A percentile compares a stretch with the other conserved stretches of the same genome.
Conservation (phyloP, 2,113 vertebrate species). For the Acinonyx jubatus region DNA sequence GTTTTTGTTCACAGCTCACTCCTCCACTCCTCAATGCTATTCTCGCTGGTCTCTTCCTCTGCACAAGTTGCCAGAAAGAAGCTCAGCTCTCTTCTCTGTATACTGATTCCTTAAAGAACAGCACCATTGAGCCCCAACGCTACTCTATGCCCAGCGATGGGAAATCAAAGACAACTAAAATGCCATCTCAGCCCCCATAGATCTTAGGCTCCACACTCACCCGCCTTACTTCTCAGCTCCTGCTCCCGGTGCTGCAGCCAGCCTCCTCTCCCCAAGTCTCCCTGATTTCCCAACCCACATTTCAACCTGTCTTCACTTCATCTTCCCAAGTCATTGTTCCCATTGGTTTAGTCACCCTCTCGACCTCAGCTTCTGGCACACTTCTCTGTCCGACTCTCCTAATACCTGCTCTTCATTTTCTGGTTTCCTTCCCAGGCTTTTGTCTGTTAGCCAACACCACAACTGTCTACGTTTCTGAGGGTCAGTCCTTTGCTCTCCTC, state of each 20-base stretch:
- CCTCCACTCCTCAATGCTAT: fast-evolving
- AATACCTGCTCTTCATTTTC: not conserved
- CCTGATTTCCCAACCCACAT: not conserved
- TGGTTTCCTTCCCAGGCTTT: not conserved
- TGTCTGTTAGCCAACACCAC: not conserved
- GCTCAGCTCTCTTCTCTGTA: not conserved
- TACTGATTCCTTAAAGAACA: not conserved
- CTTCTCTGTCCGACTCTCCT: not conserved
- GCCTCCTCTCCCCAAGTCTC: not conserved
- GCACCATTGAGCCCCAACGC: not conserved
- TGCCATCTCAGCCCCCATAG: fast-evolving
- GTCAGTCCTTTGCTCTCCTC: not conserved
- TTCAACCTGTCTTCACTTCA: too few species aligned
- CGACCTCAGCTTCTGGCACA: not conserved
- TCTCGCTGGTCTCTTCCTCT: not conserved
- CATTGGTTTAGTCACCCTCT: not conserved
- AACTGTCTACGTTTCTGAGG: not conserved
- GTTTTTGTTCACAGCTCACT: not conserved
- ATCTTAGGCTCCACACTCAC: not conserved
- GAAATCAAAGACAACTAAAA: not conserved
- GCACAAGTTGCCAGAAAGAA: too few species aligned
- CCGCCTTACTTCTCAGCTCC: not conserved
- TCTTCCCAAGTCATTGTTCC: not conserved
- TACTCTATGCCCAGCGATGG: not conserved
- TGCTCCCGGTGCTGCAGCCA: not conserved